These are phyloP conservation scores for Platorchestia sp. DNA, from an alignment of 1,140 invertebrate species.

Conservation along the genomic window DNA sequence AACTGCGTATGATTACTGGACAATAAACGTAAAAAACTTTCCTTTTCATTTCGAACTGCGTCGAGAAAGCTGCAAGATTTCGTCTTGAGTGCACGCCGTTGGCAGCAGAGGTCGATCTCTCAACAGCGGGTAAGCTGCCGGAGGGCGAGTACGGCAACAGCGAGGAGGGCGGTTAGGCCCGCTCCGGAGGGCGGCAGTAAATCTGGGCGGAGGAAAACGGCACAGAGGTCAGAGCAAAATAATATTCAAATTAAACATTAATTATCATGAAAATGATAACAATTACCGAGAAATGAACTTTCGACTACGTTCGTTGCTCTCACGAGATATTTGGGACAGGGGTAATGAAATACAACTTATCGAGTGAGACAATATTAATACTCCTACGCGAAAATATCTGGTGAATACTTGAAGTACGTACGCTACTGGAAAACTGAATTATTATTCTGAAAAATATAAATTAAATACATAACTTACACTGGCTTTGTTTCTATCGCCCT, in stretches of 20 bases:
- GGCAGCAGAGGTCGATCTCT: not conserved
- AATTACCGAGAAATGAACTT: not conserved
- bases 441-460: no score
- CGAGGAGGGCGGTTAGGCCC: not conserved
- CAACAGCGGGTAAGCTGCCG: not conserved
- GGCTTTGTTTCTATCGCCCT: no score
- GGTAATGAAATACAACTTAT: no score
- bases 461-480: no score
- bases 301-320: not conserved
- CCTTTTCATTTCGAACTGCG: not conserved
- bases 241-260: not conserved
- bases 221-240: not conserved
- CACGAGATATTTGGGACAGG: not conserved
- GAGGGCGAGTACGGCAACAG: not conserved
- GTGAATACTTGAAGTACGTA: no score
- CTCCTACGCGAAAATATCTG: no score
- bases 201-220: not conserved
- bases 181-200: not conserved
- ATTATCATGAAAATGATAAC: not conserved
- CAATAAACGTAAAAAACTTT: no score
- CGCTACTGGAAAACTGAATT: not conserved
- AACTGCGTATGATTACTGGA: no score
- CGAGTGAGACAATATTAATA: no score
- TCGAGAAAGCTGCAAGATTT: not conserved
- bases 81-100: not conserved